Percentiles rank a stretch among this genome's conserved stretches.
Evolutionary conservation across 2,113 vertebrate species (phyloP).

Genomic region (Heloderma charlesbogerti): DNA sequence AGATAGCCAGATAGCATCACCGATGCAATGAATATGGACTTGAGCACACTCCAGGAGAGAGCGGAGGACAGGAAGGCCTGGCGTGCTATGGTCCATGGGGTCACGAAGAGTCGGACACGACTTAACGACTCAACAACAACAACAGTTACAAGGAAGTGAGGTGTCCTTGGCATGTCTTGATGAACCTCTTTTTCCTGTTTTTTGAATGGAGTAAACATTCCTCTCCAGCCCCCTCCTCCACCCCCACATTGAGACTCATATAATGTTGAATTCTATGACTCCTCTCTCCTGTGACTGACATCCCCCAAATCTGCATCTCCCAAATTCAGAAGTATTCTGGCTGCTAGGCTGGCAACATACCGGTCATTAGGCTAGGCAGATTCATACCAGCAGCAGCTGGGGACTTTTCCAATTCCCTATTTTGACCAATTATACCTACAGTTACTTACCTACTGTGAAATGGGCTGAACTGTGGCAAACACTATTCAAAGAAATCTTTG

Average conservation of each 20-base stretch:
- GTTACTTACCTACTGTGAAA: background rate
- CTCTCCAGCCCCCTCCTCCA: background rate
- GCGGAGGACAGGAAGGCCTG: too few species aligned
- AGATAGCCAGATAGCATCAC: too few species aligned
- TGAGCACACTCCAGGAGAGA: too few species aligned
- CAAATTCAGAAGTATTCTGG: background rate
- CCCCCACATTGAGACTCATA: background rate
- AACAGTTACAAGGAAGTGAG: background rate
- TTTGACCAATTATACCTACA: background rate
- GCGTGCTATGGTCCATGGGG: too few species aligned
- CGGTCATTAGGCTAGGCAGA: background rate
- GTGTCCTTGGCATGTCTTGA: too few species aligned
- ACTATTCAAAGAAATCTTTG: background rate
- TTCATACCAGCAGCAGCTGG: background rate
- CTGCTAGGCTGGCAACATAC: background rate
- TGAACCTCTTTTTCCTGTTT: background rate
- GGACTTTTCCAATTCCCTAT: background rate
- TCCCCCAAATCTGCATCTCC: background rate
- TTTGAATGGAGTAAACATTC: background rate
- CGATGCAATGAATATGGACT: too few species aligned
- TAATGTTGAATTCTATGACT: background rate
- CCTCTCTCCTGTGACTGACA: background rate
- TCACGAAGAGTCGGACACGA: background rate
- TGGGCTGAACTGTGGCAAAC: background rate
- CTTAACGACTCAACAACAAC: background rate